Base-by-base conservation (phyloP, 2,888 invertebrate genomes). In the Eristalinus sepulchralis region DNA sequence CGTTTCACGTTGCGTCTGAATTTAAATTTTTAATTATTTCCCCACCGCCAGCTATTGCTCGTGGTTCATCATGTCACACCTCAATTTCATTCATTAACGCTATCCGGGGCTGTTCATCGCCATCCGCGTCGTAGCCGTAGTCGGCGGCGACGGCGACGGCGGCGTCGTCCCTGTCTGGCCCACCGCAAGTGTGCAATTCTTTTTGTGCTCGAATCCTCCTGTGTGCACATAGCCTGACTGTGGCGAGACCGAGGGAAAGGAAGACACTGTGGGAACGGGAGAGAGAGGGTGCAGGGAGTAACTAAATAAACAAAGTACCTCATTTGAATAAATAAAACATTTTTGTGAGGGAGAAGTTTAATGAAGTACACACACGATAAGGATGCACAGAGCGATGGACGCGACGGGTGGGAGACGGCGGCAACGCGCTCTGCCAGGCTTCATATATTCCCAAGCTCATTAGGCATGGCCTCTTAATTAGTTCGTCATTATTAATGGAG, bases 1-100 rank as follows among this genome's bases (percentile, higher is more conserved):
- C 57, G 22, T 0, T 17, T 47, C 47, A 17, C 47, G 4, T 47
- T 47, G 47, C n/a, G 62, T 17, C 67, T 22, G 71, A 81, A 84
- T 84, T 84, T 81, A 84, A 81, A 84, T 84, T 84, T 84, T 81
- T 84, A 84, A 84, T 84, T 81, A 84, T 57, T 47, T 47, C 47
- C 47, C 57, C 27, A 27, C 27, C 2, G 27, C 27, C 5, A 2
- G 5, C 57, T 53, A 13, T 57, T 4, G 57, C 57, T 57, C 57
- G 24, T 53, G 20, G 57, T 66, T 80, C 80, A 84, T 71, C 66
- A 71, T 76, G 71, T 84, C 84, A 81, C 84, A 84, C 84, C 71
- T 84, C 67, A 76, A 77, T 81, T 77, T 71, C 72, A 84, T 77
- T 84, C 84, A 84, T 84, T 84, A 84, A 81, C 72, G 76, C 71